These are phyloP conservation scores for Picathartes gymnocephalus DNA, from an alignment of 2,113 vertebrate genomes.

Conservation along the genomic window DNA sequence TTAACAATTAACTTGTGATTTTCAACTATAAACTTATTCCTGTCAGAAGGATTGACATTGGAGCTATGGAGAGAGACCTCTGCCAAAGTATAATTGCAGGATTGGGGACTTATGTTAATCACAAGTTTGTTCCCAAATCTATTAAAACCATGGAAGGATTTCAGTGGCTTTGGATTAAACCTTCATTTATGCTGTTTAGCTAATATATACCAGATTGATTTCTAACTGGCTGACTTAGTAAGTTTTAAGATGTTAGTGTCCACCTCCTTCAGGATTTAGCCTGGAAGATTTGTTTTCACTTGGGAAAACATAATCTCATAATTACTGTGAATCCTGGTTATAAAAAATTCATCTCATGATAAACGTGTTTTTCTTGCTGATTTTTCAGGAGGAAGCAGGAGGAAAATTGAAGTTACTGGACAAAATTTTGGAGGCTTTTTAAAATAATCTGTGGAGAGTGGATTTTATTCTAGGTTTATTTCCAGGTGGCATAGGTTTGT, in stretches of 20 bases:
- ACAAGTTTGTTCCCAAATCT: neutral
- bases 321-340: neutral
- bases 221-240: neutral
- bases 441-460: neutral
- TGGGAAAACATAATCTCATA: neutral
- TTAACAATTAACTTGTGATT: too few species aligned
- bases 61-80: neutral
- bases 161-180: neutral
- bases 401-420: neutral
- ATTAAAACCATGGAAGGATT: neutral
- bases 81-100: neutral
- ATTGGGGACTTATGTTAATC: neutral
- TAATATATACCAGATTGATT: neutral
- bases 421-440: neutral
- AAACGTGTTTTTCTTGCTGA: neutral
- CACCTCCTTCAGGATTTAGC: neutral
- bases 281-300: neutral
- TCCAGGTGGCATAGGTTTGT: rapidly evolving
- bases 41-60: neutral
- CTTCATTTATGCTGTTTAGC: neutral
- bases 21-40: too few species aligned
- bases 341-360: neutral
- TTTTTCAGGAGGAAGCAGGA: neutral
- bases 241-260: neutral
- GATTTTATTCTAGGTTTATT: neutral